These are phyloP conservation scores for Papilio elwesi DNA, from an alignment of 2,888 invertebrate genomes.

Conservation along the genomic window DNA sequence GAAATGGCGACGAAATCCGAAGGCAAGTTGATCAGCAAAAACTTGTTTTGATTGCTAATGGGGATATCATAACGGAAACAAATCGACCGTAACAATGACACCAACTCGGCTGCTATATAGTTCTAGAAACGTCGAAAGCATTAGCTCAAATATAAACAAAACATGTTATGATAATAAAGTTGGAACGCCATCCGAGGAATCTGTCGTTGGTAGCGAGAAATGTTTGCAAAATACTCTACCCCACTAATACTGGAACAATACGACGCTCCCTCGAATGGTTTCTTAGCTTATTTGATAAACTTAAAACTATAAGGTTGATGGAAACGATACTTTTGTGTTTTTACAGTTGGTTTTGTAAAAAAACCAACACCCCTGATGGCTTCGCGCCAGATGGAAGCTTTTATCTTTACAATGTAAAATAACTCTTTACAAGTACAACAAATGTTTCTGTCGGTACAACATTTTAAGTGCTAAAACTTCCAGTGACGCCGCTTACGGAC, in stretches of 20 bases:
- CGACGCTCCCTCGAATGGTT: constrained; percentile 67
- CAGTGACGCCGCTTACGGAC: constrained; percentile 74
- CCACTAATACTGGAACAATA: constrained; percentile 74
- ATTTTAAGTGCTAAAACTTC: constrained; percentile 60
- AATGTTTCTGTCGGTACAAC: constrained; percentile 37
- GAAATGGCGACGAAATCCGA: background rate
- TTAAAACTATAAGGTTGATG: constrained; percentile 70
- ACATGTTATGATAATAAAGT: constrained; percentile 81
- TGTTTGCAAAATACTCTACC: constrained; percentile 80
- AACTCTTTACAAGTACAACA: constrained; percentile 38
- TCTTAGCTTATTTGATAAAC: constrained; percentile 67
- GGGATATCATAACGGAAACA: constrained; percentile 48
- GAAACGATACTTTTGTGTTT: constrained; percentile 82
- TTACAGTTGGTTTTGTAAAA: constrained; percentile 70
- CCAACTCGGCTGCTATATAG: constrained; percentile 48
- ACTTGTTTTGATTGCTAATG: constrained; percentile 36
- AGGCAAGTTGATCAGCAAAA: background rate
- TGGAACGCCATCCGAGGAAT: constrained; percentile 81
- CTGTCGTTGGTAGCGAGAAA: constrained; percentile 67
- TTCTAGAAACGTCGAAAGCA: constrained; percentile 73
- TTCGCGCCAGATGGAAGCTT: constrained; percentile 81
- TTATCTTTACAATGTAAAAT: constrained; percentile 51
- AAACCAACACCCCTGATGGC: constrained; percentile 84
- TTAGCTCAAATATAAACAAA: constrained; percentile 78
- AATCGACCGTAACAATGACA: constrained; percentile 60